phyloP scores from a whole-genome alignment of 2,797 vertebrate genomes.

The Neoniphon sammara region DNA sequence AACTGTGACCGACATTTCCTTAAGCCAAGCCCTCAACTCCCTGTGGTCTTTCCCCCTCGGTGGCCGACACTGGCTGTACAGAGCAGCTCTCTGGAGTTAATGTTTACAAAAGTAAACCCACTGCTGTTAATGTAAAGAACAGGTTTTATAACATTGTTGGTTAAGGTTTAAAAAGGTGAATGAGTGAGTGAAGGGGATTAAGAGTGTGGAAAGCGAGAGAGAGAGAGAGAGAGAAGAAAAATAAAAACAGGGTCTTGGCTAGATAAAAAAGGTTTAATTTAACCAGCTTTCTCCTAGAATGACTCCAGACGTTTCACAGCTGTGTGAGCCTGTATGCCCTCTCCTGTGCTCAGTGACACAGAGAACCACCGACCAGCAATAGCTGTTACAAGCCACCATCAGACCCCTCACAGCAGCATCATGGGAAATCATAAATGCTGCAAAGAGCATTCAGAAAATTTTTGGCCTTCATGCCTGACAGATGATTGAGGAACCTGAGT shows the following conservation, averaged over 20 bases:
- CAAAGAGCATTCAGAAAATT: neutral
- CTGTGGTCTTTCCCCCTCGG: too few species aligned
- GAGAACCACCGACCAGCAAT: neutral
- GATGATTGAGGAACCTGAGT: neutral
- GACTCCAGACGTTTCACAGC: slow-evolving; percentile 26
- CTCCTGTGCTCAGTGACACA: neutral
- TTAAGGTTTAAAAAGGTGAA: neutral
- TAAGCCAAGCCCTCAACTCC: too few species aligned
- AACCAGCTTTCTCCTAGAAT: slow-evolving; percentile 32
- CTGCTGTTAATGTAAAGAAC: neutral
- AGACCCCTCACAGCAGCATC: neutral
- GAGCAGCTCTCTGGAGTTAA: neutral
- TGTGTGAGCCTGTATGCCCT: neutral
- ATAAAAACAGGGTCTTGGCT: neutral
- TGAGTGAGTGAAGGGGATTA: neutral
- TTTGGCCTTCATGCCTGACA: neutral
- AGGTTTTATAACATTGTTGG: neutral
- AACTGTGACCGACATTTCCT: too few species aligned
- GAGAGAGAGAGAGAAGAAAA: neutral
- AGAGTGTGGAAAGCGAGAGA: neutral
- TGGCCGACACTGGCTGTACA: neutral
- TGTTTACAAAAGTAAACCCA: neutral
- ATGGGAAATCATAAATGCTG: neutral
- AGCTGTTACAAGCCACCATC: neutral
- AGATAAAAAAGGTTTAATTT: slow-evolving; percentile 27